Conservation (phyloP, 2,113 vertebrate species). For the Carollia perspicillata region DNA sequence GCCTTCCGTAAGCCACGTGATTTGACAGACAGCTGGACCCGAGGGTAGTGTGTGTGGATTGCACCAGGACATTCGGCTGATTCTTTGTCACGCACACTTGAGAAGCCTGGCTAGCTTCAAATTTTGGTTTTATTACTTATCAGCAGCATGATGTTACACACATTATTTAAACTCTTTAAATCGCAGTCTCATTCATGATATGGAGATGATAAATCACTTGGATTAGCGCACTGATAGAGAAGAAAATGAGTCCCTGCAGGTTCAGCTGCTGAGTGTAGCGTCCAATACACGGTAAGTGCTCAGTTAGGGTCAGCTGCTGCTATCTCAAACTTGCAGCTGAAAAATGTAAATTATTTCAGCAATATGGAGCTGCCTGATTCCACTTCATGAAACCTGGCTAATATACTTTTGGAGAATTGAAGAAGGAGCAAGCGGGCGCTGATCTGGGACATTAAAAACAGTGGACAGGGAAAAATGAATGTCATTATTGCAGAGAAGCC, state of each 20-base stretch:
- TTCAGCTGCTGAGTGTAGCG: neutral
- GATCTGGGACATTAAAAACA: neutral
- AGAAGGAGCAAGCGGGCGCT: neutral
- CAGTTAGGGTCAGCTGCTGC: neutral
- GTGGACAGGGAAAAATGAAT: neutral
- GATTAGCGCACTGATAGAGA: neutral
- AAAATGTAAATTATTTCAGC: neutral
- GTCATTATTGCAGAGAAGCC: neutral
- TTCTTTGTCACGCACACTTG: neutral
- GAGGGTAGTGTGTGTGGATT: neutral
- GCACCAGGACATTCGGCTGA: neutral
- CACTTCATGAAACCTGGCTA: neutral
- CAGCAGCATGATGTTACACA: neutral
- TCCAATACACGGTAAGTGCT: neutral
- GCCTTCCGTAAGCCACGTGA: neutral
- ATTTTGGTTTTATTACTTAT: neutral
- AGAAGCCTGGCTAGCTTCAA: neutral
- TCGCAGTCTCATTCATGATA: neutral
- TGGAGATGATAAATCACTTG: neutral
- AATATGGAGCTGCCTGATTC: neutral
- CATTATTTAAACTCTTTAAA: neutral
- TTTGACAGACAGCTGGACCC: rapidly evolving
- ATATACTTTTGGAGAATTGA: neutral
- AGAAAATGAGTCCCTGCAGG: neutral
- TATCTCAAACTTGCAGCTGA: neutral